These are phyloP conservation scores for Ondatra zibethicus DNA, from an alignment of 2,113 vertebrate genomes.

Conservation along the genomic window DNA sequence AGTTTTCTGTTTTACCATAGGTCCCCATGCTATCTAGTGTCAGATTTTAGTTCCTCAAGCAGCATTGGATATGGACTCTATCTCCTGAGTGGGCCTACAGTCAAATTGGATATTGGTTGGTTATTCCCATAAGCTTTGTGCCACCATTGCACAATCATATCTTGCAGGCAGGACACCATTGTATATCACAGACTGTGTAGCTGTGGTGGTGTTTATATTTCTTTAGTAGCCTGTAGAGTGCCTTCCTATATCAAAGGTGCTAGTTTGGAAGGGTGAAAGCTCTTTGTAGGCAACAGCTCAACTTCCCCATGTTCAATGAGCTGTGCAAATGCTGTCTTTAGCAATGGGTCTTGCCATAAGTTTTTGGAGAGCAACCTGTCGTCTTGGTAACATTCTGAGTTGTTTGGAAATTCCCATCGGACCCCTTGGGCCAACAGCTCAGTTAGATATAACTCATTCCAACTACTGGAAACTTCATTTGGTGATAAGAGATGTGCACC, in stretches of 20 bases:
- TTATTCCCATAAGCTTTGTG: background rate
- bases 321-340: background rate
- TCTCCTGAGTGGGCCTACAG: background rate
- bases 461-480: background rate
- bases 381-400: background rate
- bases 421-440: background rate
- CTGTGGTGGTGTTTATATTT: background rate
- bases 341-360: background rate
- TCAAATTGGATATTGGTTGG: background rate
- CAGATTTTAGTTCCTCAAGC: background rate
- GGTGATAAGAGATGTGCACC: background rate
- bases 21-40: background rate
- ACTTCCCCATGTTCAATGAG: background rate
- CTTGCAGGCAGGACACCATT: background rate
- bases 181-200: too few species aligned
- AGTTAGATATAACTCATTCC: background rate
- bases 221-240: background rate
- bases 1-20: background rate
- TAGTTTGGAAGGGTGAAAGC: background rate
- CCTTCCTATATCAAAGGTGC: background rate
- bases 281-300: background rate
- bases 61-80: background rate
- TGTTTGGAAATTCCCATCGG: background rate
- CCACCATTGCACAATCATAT: too few species aligned
- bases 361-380: background rate